Conservation (phyloP, 2,888 invertebrate species). For the Steinernema hermaphroditum region DNA sequence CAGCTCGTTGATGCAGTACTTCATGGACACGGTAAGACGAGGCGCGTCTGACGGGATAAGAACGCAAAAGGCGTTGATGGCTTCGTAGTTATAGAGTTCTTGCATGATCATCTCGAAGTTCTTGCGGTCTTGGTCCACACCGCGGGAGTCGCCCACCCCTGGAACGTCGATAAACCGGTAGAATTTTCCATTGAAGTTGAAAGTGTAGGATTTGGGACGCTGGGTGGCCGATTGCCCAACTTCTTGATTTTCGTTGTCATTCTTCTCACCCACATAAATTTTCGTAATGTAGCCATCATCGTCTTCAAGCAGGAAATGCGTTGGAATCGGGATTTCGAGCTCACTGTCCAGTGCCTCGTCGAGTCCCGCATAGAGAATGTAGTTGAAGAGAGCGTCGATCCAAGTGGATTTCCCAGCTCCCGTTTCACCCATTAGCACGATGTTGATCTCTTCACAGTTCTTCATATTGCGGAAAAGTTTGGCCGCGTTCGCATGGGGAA, state of each 20-base stretch:
- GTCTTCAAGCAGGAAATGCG: slow-evolving; percentile 1
- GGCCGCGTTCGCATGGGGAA: not conserved
- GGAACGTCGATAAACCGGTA: slow-evolving; percentile 55
- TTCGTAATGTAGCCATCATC: not conserved
- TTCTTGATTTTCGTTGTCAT: not conserved
- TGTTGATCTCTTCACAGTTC: slow-evolving; percentile 1
- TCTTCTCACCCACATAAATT: slow-evolving; percentile 6
- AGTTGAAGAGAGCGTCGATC: slow-evolving; percentile 1
- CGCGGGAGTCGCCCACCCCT: slow-evolving; percentile 53
- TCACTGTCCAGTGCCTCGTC: not conserved
- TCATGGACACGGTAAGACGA: slow-evolving; percentile 41
- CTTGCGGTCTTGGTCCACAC: slow-evolving; percentile 47
- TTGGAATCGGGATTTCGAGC: not conserved
- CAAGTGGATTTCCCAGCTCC: not conserved
- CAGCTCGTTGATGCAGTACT: slow-evolving; percentile 53
- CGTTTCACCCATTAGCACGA: not conserved
- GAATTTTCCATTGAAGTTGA: not conserved
- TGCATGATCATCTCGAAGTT: slow-evolving; percentile 43
- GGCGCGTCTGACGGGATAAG: slow-evolving; percentile 45
- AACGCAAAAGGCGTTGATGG: slow-evolving; percentile 9
- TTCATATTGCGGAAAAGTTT: not conserved
- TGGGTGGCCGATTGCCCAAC: slow-evolving; percentile 32
- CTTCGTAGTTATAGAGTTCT: not conserved
- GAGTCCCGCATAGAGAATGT: not conserved
- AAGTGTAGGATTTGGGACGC: slow-evolving; percentile 32